These are phyloP conservation scores for Galago senegalensis DNA, from an alignment of 2,797 vertebrate genomes.

Conservation along the genomic window DNA sequence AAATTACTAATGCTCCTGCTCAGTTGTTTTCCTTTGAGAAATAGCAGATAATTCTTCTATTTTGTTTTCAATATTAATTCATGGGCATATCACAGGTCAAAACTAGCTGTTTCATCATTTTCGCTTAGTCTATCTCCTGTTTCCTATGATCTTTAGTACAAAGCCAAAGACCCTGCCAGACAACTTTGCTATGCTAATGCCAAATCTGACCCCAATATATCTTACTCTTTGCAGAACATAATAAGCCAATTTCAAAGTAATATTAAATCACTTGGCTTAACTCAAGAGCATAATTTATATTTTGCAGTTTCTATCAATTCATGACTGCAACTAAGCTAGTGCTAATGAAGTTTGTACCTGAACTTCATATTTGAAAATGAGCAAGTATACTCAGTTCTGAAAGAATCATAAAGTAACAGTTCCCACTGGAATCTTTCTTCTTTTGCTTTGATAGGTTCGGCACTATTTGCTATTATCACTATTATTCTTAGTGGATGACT, in stretches of 20 bases:
- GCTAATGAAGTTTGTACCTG: constrained; percentile 38
- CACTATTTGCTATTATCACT: not conserved
- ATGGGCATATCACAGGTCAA: not conserved
- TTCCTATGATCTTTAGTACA: not conserved
- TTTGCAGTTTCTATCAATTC: constrained; percentile 11
- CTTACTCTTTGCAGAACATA: not conserved
- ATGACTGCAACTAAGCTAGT: constrained; percentile 11
- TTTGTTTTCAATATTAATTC: not conserved
- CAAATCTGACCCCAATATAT: not conserved
- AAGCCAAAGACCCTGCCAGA: not conserved
- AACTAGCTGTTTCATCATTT: constrained; percentile 30
- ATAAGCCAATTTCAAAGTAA: constrained; percentile 28
- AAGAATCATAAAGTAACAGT: not conserved
- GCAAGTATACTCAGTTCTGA: not conserved
- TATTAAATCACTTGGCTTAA: constrained; percentile 27
- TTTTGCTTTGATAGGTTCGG: not conserved
- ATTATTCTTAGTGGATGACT: not conserved
- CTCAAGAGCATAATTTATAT: constrained; percentile 34
- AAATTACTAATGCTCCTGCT: not conserved
- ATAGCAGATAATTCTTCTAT: not conserved
- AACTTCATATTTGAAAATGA: constrained; percentile 56
- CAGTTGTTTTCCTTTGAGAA: constrained; percentile 24
- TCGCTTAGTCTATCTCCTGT: not conserved
- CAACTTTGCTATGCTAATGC: constrained; percentile 49
- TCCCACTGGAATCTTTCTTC: not conserved